Base-by-base conservation (phyloP, 2,797 vertebrate genomes). In the Lacerta agilis region DNA sequence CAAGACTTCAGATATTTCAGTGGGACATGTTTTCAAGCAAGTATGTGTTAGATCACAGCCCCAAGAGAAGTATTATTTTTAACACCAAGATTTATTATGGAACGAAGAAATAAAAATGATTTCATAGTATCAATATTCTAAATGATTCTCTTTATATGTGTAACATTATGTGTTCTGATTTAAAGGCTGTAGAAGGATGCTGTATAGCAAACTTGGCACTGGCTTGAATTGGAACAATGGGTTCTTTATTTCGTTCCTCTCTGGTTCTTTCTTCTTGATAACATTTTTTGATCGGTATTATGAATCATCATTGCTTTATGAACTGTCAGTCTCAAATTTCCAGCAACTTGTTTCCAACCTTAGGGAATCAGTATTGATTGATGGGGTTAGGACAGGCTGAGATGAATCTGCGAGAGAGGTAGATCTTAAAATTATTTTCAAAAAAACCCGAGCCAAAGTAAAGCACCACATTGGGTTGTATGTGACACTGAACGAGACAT, bases 221-320 rank as follows among this genome's bases (percentile, higher is more conserved):
- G 49, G 29, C 29, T 79, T 79, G 45, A 45, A 58, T 79, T 79
- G 55, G 77, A 78, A 49, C 45, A 55, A 49, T 49, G 76, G 76
- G 17, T 64, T 64, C 61, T 64, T 64, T 79, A 58, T 55, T 58
- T 79, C 49, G 49, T 58, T 79, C 77, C 29, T 55, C n/a, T 20
- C 17, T 8, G 29, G 55, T 33, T 33, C 77, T 33, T 2, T 55
- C n/a, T 45, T 55, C 49, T 58, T 79, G 77, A 15, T n/a, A 55
- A 33, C n/a, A 33, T 11, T 79, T 55, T 79, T 79, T 58, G 29
- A 79, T 79, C 55, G 45, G 17, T 33, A 18, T 17, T 78, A 58
- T 79, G 77, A 79, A 33, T 79, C 49, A 79, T 79, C 77, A 79
- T 33, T 58, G n/a, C 77, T 33, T 79, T 79, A 79, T 79, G 7